Evolutionary conservation across 2,797 vertebrate species (phyloP).

Genomic region (Cirrhinus mrigala): DNA sequence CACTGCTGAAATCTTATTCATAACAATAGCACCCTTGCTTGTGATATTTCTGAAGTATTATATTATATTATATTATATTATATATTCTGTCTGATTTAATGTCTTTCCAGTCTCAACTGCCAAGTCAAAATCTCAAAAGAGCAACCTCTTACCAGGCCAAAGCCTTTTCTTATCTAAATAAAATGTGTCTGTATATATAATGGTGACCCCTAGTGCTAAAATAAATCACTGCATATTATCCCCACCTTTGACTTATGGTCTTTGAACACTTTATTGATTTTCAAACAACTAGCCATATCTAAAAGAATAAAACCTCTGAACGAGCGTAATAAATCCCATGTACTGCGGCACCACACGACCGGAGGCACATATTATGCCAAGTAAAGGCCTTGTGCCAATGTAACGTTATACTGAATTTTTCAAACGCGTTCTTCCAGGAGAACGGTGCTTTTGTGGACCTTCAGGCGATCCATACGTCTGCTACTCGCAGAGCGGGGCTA

Average conservation of each 20-base stretch:
- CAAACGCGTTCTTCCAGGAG: conserved; percentile 23
- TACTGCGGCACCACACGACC: neutral
- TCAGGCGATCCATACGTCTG: conserved; percentile 12
- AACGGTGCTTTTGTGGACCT: neutral
- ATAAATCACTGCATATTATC: neutral
- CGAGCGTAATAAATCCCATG: neutral
- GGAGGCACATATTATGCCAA: neutral
- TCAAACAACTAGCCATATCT: neutral
- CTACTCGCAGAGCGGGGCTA: neutral
- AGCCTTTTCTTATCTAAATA: neutral
- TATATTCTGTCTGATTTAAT: neutral
- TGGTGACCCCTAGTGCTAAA: conserved; percentile 29
- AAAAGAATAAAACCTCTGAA: neutral
- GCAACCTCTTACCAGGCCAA: neutral
- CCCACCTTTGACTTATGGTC: neutral
- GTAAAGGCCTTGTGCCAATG: neutral
- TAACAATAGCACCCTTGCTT: neutral
- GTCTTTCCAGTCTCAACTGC: neutral
- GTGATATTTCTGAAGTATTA: neutral
- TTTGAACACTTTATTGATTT: neutral
- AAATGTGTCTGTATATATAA: neutral
- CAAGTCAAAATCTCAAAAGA: neutral
- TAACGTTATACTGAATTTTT: neutral
- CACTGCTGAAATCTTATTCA: neutral
- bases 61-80: neutral